A percentile compares a stretch with the other conserved stretches of the same genome.
Evolutionary conservation across 2,888 invertebrate genomes (phyloP).

Genomic region (Rhodophaea formosa): DNA sequence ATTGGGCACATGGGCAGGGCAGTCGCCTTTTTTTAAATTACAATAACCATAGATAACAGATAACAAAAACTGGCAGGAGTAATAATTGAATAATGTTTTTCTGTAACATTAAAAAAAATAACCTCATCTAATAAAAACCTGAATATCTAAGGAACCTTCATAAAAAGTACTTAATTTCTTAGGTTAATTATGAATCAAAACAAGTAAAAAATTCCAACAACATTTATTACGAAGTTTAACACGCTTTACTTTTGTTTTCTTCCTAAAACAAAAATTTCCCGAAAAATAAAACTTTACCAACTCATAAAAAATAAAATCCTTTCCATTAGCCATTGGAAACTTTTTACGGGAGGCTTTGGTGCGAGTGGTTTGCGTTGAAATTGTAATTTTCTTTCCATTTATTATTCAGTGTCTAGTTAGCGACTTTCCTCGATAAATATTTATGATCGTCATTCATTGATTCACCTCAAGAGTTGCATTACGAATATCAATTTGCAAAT

Average conservation of each 20-base stretch:
- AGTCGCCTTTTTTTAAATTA: too few relatives aligned
- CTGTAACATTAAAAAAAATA: too few relatives aligned
- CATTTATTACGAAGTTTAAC: not conserved
- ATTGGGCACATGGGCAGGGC: too few relatives aligned
- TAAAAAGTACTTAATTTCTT: not conserved
- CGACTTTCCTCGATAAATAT: slow-evolving; percentile 17
- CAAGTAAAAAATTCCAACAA: not conserved
- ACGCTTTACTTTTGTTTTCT: not conserved
- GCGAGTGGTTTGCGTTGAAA: slow-evolving; percentile 13
- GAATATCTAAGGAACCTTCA: too few relatives aligned
- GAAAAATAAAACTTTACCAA: slow-evolving; percentile 4
- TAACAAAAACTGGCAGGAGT: too few relatives aligned
- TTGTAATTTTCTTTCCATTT: slow-evolving; percentile 12
- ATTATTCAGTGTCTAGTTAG: slow-evolving; percentile 12
- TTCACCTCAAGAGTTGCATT: slow-evolving; percentile 6
- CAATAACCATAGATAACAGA: too few relatives aligned
- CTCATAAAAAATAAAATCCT: slow-evolving; percentile 16
- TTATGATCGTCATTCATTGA: slow-evolving; percentile 7
- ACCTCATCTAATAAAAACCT: too few relatives aligned
- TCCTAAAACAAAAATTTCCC: slow-evolving; percentile 4
- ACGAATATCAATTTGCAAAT: not conserved
- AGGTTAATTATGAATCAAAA: not conserved
- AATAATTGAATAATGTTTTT: too few relatives aligned
- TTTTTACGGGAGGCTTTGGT: slow-evolving; percentile 25
- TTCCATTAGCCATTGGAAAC: slow-evolving; percentile 27